These are phyloP conservation scores for Pitta sordida DNA, from an alignment of 2,113 vertebrate genomes.

Conservation along the genomic window DNA sequence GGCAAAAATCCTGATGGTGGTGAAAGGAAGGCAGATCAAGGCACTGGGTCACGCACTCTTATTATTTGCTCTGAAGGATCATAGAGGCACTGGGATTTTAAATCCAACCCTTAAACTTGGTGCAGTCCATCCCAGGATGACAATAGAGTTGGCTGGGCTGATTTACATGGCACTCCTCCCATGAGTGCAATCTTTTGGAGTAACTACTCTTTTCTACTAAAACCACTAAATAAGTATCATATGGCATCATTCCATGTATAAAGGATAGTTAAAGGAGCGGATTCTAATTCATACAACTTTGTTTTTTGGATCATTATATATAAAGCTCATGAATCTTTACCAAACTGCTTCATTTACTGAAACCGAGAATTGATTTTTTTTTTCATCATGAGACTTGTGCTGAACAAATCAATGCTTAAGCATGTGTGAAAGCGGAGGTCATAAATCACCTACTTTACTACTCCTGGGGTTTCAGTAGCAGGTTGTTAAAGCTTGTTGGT, in stretches of 20 bases:
- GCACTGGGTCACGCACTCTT: rapidly evolving
- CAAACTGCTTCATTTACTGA: not conserved
- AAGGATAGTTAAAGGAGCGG: not conserved
- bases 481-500: not conserved
- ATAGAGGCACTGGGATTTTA: not conserved
- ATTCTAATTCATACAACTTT: not conserved
- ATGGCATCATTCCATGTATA: not conserved
- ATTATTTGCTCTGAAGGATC: not conserved
- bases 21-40: not conserved
- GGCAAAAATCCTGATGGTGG: not conserved
- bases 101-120: not conserved
- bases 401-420: slow-evolving; percentile 17
- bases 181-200: not conserved
- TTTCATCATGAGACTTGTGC: not conserved
- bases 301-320: not conserved
- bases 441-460: not conserved
- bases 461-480: not conserved
- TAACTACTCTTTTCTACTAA: not conserved
- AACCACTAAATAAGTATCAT: not conserved
- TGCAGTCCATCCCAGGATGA: not conserved
- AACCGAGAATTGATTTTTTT: not conserved
- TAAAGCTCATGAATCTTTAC: not conserved
- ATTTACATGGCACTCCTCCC: not conserved
- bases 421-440: not conserved
- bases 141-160: not conserved